Evolutionary conservation across 2,113 vertebrate species (phyloP).

Genomic region (Cryptotis parvus): DNA sequence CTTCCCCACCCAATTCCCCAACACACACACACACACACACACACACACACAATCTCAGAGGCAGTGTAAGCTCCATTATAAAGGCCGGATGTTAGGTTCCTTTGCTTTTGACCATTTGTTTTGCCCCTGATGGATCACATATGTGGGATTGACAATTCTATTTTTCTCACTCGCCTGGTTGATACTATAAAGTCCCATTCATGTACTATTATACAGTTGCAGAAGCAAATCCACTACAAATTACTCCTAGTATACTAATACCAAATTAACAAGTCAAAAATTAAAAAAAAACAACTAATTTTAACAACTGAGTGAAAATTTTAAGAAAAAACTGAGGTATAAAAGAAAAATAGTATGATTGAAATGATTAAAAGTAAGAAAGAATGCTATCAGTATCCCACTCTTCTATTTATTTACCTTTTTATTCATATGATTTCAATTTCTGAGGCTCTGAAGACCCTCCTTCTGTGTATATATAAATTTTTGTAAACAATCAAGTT

Average conservation of each 20-base stretch:
- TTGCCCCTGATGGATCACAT: no score
- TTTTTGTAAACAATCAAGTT: conserved; percentile 64
- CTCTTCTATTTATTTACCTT: background rate
- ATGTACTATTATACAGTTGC: background rate
- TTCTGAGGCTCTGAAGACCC: conserved; percentile 32
- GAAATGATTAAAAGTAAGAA: background rate
- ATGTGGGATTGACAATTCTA: no score
- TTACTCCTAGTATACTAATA: background rate
- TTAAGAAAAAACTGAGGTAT: background rate
- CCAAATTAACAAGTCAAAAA: background rate
- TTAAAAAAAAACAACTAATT: background rate
- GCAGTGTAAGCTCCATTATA: no score
- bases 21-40: no score
- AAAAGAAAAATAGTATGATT: background rate
- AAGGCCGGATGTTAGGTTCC: no score
- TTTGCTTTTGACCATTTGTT: no score
- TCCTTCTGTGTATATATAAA: conserved; percentile 14
- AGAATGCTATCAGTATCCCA: background rate
- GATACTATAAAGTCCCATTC: no score
- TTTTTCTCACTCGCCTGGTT: no score
- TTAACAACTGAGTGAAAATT: background rate
- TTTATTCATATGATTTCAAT: no score
- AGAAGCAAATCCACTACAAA: background rate
- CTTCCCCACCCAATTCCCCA: no score
- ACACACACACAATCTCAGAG: no score